Conservation (phyloP, 2,113 vertebrate species). For the Trichechus manatus region DNA sequence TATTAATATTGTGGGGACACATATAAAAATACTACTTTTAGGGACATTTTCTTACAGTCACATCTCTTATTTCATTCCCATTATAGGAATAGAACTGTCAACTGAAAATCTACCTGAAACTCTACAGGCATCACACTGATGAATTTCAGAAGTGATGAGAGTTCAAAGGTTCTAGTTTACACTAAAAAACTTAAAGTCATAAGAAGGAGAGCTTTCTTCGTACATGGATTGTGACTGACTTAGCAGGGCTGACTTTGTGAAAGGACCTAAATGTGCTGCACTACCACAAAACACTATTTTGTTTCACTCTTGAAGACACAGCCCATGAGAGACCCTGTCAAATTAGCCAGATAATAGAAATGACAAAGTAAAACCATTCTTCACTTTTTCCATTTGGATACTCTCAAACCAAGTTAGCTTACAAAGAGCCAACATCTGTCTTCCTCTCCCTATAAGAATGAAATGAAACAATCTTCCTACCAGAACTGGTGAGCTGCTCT, state of each 20-base stretch:
- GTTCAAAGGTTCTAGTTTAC: conserved; percentile 57
- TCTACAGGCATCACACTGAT: background rate
- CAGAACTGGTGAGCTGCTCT: background rate
- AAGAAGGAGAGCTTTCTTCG: background rate
- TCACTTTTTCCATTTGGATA: background rate
- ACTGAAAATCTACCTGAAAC: conserved; percentile 40
- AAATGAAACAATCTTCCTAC: background rate
- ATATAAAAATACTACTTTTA: background rate
- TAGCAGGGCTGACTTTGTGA: background rate
- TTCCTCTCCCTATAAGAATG: background rate
- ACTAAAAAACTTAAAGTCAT: conserved; percentile 4
- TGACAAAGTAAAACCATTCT: background rate
- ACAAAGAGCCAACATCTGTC: background rate
- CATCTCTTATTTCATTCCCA: background rate
- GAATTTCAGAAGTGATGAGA: conserved; percentile 25
- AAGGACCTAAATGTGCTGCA: background rate
- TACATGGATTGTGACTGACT: background rate
- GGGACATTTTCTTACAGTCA: background rate
- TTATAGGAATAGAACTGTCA: background rate
- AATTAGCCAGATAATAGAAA: background rate
- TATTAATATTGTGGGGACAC: background rate
- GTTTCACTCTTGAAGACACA: background rate
- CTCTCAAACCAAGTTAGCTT: background rate
- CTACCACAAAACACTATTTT: background rate
- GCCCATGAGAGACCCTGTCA: background rate